These are phyloP conservation scores for Pachycephus smyrnensis DNA, from an alignment of 2,888 invertebrate species.

Conservation along the genomic window DNA sequence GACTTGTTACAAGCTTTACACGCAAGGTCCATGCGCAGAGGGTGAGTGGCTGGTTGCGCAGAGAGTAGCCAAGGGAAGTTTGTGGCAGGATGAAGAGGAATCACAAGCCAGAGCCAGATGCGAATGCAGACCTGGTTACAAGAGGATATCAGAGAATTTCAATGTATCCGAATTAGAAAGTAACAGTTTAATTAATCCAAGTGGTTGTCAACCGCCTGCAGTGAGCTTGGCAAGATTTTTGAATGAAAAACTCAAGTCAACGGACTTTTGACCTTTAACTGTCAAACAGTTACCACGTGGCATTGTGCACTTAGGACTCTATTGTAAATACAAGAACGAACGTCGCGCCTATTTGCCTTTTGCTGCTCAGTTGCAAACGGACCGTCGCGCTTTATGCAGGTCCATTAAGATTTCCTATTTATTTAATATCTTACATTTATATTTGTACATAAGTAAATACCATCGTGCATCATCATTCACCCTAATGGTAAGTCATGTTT, in stretches of 20 bases:
- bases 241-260: conserved; percentile 64
- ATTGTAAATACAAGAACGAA: not conserved
- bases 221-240: conserved; percentile 76
- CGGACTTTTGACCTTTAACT: conserved; percentile 24
- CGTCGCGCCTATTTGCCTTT: not conserved
- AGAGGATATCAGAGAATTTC: conserved; percentile 56
- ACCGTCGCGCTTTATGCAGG: not conserved
- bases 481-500: conserved; percentile 5
- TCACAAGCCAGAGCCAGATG: conserved; percentile 70
- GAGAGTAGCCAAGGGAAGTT: conserved; percentile 60
- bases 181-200: conserved; percentile 47
- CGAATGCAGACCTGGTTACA: conserved; percentile 79
- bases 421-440: conserved; percentile 7
- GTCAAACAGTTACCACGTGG: not conserved
- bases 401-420: conserved; percentile 17
- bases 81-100: conserved; percentile 50
- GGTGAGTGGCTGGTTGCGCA: conserved; percentile 78
- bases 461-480: not conserved
- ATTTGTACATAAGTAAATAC: conserved; percentile 15
- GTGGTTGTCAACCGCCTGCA: conserved; percentile 73
- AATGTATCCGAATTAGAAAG: conserved; percentile 59
- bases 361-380: not conserved
- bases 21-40: conserved; percentile 80
- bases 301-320: not conserved
- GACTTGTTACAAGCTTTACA: conserved; percentile 82